Base-by-base conservation (phyloP, 2,113 vertebrate species). In the Willisornis vidua region DNA sequence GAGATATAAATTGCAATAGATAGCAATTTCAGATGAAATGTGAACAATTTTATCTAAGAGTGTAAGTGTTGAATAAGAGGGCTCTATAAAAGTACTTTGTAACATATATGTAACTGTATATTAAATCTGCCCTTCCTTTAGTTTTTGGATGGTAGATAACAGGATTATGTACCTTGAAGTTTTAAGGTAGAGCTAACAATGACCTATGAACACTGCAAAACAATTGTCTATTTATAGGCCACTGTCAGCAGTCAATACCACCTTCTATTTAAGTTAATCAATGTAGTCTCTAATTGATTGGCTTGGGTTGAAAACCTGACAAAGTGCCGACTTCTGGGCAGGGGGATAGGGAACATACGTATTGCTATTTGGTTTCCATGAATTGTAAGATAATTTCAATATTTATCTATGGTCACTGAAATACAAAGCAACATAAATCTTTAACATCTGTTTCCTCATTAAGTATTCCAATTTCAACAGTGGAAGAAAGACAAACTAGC, bases 251-350 rank as follows among this genome's bases (percentile, higher is more conserved):
- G 93, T 98, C 96, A 95, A 97, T 97, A 97, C 66, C 31, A 96
- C 62, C 91, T 97, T 97, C 97, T 98, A 93, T 98, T 97, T 96
- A 95, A 89, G 94, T 97, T 97, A 97, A 97, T 98, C 96, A 97
- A 96, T 97, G 87, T 70, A 95, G 85, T 96, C 93, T 97, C 97
- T 95, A 97, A 97, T 97, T 97, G 96, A 98, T 97, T 97, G 91
- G 85, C 61, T 96, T 80, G 39, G 29, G 74, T 62, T 96, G 96
- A 98, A 97, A 96, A 94, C 62, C 77, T 97, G 94, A 90, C 97
- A 97, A 97, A 96, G 93, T 49, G 74, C 74, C 55, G 65, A 96
- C 81, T 92, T 46, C 33, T 81, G 29, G 55, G 68, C 49, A 91
- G 92, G 58, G 37, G 46, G 25, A 96, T 24, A 90, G 45, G 48